These are phyloP conservation scores for Spongilla lacustris DNA, from an alignment of 37 sponge, comb jelly and placozoan species.

Conservation along the genomic window DNA sequence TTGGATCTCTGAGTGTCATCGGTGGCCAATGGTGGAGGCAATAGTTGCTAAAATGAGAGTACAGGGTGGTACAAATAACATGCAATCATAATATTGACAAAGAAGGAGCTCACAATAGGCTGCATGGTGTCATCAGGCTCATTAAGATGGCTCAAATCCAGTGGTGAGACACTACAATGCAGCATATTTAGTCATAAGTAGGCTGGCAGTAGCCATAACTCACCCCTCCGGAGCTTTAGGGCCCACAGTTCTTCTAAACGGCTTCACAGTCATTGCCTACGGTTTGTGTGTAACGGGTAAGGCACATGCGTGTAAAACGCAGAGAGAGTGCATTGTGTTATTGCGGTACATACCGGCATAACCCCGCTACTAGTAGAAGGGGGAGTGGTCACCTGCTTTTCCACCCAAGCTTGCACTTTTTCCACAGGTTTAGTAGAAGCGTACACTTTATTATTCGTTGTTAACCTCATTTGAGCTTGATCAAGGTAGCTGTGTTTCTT, in stretches of 20 bases:
- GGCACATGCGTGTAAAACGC: not conserved
- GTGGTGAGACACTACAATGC: slow-evolving; percentile 7
- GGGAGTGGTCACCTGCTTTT: not conserved
- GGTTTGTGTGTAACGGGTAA: not conserved
- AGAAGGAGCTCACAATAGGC: slow-evolving; percentile 20
- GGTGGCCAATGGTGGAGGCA: not conserved
- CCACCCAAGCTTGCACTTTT: slow-evolving; percentile 29
- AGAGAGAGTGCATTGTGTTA: not conserved
- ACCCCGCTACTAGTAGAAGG: not conserved
- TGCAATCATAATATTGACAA: not conserved
- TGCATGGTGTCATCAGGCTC: slow-evolving; percentile 57
- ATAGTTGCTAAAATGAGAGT: not conserved
- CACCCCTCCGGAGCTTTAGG: slow-evolving; percentile 44
- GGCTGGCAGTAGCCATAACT: not conserved
- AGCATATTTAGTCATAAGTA: slow-evolving; percentile 1
- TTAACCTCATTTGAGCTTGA: not conserved
- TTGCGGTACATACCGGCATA: not conserved
- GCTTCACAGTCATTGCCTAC: not conserved
- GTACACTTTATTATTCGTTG: not conserved
- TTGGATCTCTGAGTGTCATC: not conserved
- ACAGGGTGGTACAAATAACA: not conserved
- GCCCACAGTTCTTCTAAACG: slow-evolving; percentile 28
- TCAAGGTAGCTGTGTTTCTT: slow-evolving; percentile 25
- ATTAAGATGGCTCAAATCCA: slow-evolving; percentile 57
- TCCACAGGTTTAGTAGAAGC: not conserved